These are phyloP conservation scores for Leucopternis melanops DNA, from an alignment of 2,113 vertebrate genomes.

Conservation along the genomic window DNA sequence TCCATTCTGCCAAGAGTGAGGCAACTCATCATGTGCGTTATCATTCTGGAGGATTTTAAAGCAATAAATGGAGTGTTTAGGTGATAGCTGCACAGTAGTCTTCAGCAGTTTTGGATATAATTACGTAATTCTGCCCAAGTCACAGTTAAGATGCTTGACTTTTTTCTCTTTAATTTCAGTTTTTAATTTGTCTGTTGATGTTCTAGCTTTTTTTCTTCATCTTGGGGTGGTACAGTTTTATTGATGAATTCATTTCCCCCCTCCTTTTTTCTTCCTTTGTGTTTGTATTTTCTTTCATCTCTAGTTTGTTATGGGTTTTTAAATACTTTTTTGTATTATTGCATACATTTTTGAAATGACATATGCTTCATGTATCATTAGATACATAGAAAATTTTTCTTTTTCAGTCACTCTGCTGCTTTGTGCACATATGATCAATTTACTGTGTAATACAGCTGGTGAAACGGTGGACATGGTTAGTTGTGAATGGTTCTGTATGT, in stretches of 20 bases:
- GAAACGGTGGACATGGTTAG: accelerated
- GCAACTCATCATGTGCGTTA: not conserved
- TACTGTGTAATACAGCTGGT: not conserved
- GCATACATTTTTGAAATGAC: not conserved
- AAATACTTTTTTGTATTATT: not conserved
- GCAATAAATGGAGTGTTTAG: not conserved
- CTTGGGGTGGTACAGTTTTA: not conserved
- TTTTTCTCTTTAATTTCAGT: not conserved
- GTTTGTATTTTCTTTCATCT: not conserved
- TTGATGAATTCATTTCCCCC: not conserved
- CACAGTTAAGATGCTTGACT: not conserved
- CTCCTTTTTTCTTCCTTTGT: not conserved
- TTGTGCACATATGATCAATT: not conserved
- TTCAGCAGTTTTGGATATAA: not conserved
- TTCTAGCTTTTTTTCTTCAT: not conserved
- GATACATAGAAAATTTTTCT: not conserved
- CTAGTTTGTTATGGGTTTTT: not conserved
- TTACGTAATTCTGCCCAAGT: not conserved
- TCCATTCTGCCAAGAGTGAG: not conserved
- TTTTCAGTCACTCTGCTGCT: not conserved
- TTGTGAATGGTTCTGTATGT: not conserved
- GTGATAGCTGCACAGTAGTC: not conserved
- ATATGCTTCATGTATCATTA: accelerated
- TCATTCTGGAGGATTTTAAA: not conserved
- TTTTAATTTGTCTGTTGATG: not conserved